Conservation (phyloP, 1,140 invertebrate species). For the Caligus rogercresseyi region DNA sequence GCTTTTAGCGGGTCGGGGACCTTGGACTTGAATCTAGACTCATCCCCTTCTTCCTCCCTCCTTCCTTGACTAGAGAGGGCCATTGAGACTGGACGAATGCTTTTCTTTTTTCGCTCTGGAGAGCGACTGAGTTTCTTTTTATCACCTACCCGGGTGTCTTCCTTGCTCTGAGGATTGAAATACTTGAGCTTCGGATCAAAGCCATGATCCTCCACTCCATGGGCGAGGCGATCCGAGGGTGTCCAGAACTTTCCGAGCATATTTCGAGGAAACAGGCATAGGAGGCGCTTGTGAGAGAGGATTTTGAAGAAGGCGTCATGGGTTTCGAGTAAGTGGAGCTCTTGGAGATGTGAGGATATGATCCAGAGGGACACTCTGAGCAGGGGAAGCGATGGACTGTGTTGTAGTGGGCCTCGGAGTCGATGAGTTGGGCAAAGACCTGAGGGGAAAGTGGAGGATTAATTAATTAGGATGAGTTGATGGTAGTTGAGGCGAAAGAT, state of each 20-base stretch:
- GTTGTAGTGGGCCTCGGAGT: neutral
- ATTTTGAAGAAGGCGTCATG: neutral
- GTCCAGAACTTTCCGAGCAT: neutral
- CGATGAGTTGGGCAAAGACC: neutral
- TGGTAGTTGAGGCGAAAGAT: no score
- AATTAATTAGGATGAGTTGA: no score
- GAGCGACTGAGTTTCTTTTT: no score
- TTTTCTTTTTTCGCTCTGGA: neutral
- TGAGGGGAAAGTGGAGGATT: no score
- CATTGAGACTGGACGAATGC: neutral
- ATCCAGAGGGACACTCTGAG: neutral
- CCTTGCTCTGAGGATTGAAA: neutral
- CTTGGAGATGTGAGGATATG: neutral
- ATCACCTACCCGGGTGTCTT: no score
- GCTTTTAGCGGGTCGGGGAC: neutral
- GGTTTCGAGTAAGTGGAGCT: neutral
- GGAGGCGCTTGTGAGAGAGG: neutral
- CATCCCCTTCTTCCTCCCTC: neutral
- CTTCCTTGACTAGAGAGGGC: neutral
- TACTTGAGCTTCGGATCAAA: neutral
- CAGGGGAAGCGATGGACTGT: neutral
- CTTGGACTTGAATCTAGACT: neutral
- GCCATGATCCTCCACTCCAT: neutral
- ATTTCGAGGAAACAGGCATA: neutral
- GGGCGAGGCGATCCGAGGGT: neutral